phyloP scores from a whole-genome alignment of 2,797 vertebrate species.

The Clamator glandarius region DNA sequence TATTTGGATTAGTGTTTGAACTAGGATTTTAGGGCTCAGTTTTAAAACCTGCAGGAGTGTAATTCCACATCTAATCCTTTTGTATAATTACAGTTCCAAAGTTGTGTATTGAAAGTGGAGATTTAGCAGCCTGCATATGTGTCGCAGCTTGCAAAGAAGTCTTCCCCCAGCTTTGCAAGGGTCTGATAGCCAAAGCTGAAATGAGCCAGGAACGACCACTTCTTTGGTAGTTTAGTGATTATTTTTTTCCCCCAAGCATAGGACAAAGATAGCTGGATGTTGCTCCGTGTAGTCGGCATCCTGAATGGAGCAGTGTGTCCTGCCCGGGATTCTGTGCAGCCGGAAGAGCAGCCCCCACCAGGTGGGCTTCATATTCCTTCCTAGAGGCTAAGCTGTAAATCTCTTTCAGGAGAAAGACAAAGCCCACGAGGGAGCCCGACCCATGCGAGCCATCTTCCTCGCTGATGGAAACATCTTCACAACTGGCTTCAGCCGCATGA shows the following conservation, averaged over 20 bases:
- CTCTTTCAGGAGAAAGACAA: slow-evolving; percentile 92
- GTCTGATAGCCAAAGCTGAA: not conserved
- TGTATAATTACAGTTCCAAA: slow-evolving; percentile 24
- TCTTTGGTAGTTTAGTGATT: not conserved
- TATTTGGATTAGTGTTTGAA: slow-evolving; percentile 49
- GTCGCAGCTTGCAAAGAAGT: not conserved
- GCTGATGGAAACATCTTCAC: slow-evolving; percentile 93
- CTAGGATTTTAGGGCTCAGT: slow-evolving; percentile 23
- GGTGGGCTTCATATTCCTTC: not conserved
- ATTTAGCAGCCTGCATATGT: not conserved
- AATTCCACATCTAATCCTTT: slow-evolving; percentile 55
- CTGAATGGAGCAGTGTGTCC: fast-evolving
- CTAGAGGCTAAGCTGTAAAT: not conserved
- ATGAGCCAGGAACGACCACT: not conserved
- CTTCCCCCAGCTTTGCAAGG: not conserved
- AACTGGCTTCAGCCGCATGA: slow-evolving; percentile 98
- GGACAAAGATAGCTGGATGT: not conserved
- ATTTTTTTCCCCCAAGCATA: not conserved
- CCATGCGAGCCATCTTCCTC: slow-evolving; percentile 96
- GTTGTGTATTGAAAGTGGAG: not conserved
- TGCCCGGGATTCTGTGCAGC: not conserved
- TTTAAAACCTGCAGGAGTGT: slow-evolving; percentile 50
- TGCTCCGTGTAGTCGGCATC: not conserved
- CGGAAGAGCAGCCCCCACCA: not conserved
- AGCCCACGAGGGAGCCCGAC: slow-evolving; percentile 92